A percentile compares a stretch with the other conserved stretches of the same genome.
Evolutionary conservation across 2,888 invertebrate species (phyloP).

Genomic region (Fragum whitleyi): DNA sequence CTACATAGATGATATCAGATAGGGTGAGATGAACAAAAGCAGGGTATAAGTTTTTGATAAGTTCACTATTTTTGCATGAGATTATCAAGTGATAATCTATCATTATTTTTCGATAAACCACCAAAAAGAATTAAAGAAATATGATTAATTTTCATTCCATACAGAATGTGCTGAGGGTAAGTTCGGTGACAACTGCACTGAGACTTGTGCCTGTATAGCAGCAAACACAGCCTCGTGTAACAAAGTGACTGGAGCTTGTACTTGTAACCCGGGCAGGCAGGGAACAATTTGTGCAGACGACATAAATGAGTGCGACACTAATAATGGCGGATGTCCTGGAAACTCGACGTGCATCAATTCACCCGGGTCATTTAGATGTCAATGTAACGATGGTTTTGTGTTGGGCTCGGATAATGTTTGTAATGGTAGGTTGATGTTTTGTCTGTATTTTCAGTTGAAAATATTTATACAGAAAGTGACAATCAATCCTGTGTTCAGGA

Average conservation of each 20-base stretch:
- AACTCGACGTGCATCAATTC: constrained; percentile 44
- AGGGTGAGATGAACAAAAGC: too few relatives aligned
- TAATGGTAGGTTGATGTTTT: constrained; percentile 3
- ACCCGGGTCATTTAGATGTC: constrained; percentile 23
- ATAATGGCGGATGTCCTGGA: constrained; percentile 29
- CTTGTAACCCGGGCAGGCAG: constrained; percentile 46
- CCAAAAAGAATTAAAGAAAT: too few relatives aligned
- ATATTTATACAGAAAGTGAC: too few relatives aligned
- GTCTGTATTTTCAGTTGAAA: too few relatives aligned
- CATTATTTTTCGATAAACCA: too few relatives aligned
- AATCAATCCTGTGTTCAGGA: too few relatives aligned
- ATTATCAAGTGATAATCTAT: too few relatives aligned
- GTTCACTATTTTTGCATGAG: too few relatives aligned
- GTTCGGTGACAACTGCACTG: constrained; percentile 49
- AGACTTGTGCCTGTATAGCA: constrained; percentile 38
- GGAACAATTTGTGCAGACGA: constrained; percentile 30
- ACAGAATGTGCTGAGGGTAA: constrained; percentile 56
- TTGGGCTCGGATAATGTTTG: constrained; percentile 8
- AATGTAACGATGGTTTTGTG: constrained; percentile 17
- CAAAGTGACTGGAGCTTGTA: constrained; percentile 34
- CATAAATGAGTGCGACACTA: constrained; percentile 43
- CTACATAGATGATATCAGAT: too few relatives aligned
- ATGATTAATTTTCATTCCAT: not conserved
- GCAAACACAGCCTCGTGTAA: constrained; percentile 36
- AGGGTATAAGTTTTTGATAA: too few relatives aligned